phyloP scores from a whole-genome alignment of 2,888 invertebrate species.

The Philonicus albiceps region DNA sequence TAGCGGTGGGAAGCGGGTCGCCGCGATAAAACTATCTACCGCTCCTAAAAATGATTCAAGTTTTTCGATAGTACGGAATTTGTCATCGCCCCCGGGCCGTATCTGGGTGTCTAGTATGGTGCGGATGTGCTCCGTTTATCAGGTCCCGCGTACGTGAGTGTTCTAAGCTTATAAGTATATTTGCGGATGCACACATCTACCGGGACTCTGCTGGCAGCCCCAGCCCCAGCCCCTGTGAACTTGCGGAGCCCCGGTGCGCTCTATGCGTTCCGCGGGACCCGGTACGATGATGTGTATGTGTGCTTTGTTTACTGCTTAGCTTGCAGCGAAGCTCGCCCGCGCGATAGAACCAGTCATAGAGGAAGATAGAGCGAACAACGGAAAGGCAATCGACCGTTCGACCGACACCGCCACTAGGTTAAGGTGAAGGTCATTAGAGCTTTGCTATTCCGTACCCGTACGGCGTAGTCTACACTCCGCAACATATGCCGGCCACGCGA shows the following conservation, averaged over 20 bases:
- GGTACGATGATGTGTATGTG: neutral
- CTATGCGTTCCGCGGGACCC: conserved; percentile 12
- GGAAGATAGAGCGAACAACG: conserved; percentile 31
- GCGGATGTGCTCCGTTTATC: conserved; percentile 28
- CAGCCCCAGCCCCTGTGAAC: neutral
- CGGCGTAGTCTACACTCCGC: neutral
- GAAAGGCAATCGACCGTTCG: conserved; percentile 63
- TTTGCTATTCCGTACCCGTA: conserved; percentile 40
- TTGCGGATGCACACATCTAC: neutral
- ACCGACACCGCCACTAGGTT: conserved; percentile 64
- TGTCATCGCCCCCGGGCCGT: neutral
- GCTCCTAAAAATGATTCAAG: conserved; percentile 17
- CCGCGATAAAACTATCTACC: conserved; percentile 17
- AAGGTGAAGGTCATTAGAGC: conserved; percentile 63
- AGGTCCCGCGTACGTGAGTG: conserved; percentile 7
- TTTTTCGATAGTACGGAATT: neutral
- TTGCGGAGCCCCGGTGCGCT: neutral
- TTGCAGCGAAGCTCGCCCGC: neutral
- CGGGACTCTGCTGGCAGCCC: neutral
- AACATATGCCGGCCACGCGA: conserved; percentile 12
- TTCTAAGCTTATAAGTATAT: conserved; percentile 1
- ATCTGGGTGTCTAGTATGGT: conserved; percentile 14
- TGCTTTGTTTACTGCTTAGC: conserved; percentile 47
- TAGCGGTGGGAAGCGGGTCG: neutral
- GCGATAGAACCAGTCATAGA: conserved; percentile 31